Percentiles rank a stretch among this genome's conserved stretches.
phyloP scores from a whole-genome alignment of 2,113 vertebrate species.

The Chunga burmeisteri region DNA sequence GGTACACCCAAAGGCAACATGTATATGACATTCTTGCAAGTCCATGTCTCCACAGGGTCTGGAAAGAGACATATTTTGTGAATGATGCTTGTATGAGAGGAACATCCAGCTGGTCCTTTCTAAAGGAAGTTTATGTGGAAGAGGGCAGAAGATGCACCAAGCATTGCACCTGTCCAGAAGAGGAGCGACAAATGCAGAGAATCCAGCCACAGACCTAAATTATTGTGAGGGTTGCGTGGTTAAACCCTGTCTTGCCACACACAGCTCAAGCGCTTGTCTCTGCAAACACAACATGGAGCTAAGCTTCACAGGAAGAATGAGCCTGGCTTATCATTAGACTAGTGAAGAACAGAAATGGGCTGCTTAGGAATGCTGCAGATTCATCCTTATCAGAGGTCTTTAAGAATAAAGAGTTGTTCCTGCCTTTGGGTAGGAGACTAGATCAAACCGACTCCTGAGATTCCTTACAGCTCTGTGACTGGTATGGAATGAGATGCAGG shows the following conservation, averaged over 20 bases:
- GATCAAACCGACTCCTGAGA: slow-evolving; percentile 44
- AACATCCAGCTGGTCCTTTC: background rate
- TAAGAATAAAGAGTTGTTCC: slow-evolving; percentile 26
- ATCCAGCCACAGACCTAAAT: background rate
- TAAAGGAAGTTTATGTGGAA: background rate
- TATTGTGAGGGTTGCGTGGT: background rate
- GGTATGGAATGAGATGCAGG: slow-evolving; percentile 10
- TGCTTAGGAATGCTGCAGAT: background rate
- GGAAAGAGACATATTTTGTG: background rate
- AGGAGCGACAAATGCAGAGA: background rate
- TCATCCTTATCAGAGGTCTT: slow-evolving; percentile 20
- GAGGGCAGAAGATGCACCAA: background rate
- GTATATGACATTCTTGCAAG: background rate
- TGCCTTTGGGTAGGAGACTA: slow-evolving; percentile 44
- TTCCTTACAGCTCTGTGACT: slow-evolving; percentile 49
- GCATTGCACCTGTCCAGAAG: background rate
- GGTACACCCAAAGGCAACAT: background rate
- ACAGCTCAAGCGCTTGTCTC: background rate
- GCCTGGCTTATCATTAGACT: slow-evolving; percentile 9
- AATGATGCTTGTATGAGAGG: background rate
- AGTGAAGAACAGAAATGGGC: background rate
- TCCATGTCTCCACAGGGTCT: background rate
- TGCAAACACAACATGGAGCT: background rate
- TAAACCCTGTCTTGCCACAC: background rate
- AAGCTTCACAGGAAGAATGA: background rate